Conservation (phyloP, 2,113 vertebrate genomes). For the Calidris pygmaea region DNA sequence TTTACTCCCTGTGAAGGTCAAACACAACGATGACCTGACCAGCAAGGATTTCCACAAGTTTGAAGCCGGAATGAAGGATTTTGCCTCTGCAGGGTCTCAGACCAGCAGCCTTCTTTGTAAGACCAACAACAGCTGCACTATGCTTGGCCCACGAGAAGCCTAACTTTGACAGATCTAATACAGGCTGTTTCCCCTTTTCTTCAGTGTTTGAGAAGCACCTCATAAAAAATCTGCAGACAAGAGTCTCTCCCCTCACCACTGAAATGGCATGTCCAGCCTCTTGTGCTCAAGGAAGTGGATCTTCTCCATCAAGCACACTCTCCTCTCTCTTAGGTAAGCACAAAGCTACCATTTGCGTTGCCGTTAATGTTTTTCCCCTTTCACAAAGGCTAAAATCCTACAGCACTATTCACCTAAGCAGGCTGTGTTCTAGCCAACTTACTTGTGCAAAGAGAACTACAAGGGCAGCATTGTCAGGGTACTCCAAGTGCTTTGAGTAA, state of each 20-base stretch:
- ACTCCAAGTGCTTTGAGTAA: slow-evolving; percentile 91
- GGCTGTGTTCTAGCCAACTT: not conserved
- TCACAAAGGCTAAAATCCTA: not conserved
- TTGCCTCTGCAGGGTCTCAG: slow-evolving; percentile 1
- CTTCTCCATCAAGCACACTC: not conserved
- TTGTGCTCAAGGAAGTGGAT: not conserved
- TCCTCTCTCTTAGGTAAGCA: not conserved
- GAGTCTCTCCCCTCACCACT: not conserved
- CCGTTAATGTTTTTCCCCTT: not conserved
- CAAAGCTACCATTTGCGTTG: not conserved
- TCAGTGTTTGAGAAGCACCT: not conserved
- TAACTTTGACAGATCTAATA: not conserved
- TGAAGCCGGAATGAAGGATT: slow-evolving; percentile 16
- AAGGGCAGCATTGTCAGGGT: slow-evolving; percentile 82
- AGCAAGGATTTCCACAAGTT: not conserved
- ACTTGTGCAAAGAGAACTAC: slow-evolving; percentile 92
- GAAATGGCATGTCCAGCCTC: not conserved
- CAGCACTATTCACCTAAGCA: not conserved
- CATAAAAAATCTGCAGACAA: not conserved
- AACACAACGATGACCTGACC: slow-evolving; percentile 9
- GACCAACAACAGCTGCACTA: not conserved
- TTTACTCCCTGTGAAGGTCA: slow-evolving; percentile 31
- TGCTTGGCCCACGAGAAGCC: not conserved
- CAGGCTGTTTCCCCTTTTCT: not conserved
- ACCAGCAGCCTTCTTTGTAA: not conserved